Percentiles rank a stretch among this genome's conserved stretches.
phyloP scores from a whole-genome alignment of 2,888 invertebrate species.

The Cenopis cana region DNA sequence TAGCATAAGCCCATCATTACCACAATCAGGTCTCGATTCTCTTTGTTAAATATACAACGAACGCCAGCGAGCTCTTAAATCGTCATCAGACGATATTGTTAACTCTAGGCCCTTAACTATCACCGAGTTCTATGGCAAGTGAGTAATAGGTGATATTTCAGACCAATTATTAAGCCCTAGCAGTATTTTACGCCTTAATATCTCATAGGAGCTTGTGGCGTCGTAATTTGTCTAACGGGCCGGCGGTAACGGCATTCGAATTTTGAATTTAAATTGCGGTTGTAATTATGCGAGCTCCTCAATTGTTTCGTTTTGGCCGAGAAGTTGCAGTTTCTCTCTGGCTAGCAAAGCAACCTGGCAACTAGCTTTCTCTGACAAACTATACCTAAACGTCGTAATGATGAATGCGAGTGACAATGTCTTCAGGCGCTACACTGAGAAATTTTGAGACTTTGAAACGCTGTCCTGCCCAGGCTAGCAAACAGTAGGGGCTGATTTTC shows the following conservation, averaged over 20 bases:
- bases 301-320: slow-evolving; percentile 38
- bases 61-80: slow-evolving; percentile 47
- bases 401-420: neutral
- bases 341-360: too few species aligned
- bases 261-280: slow-evolving; percentile 43
- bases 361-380: slow-evolving; percentile 2
- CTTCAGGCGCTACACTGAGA: too few species aligned
- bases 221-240: slow-evolving; percentile 50
- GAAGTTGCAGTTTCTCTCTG: slow-evolving; percentile 13
- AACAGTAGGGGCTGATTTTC: too few species aligned
- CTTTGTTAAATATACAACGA: slow-evolving; percentile 40
- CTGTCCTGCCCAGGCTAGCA: too few species aligned
- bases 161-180: slow-evolving; percentile 51
- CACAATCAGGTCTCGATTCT: slow-evolving; percentile 14
- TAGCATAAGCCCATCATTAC: slow-evolving; percentile 10
- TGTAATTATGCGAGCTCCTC: slow-evolving; percentile 39
- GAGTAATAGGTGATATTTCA: slow-evolving; percentile 53
- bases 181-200: slow-evolving; percentile 50
- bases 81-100: slow-evolving; percentile 52
- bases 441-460: too few species aligned
- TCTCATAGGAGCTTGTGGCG: slow-evolving; percentile 48
- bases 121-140: slow-evolving; percentile 43
- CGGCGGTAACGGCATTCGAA: slow-evolving; percentile 43
- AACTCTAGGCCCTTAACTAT: slow-evolving; percentile 46
- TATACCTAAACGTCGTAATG: slow-evolving; percentile 1